A percentile compares a stretch with the other conserved stretches of the same genome.
Conservation (phyloP, 2,113 vertebrate species). For the Phyllostomus discolor region DNA sequence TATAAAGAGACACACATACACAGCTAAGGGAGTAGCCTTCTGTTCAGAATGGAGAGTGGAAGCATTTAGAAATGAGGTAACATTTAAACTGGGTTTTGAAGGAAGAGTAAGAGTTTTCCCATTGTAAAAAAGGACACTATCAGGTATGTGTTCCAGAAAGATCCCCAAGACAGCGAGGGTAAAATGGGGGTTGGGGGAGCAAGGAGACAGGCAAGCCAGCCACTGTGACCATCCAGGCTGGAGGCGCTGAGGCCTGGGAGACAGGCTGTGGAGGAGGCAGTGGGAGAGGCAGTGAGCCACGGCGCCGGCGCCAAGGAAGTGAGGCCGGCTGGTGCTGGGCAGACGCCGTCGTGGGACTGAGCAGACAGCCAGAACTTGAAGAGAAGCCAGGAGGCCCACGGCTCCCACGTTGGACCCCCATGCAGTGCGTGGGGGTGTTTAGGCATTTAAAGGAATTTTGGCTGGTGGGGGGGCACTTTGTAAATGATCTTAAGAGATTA, state of each 20-base stretch:
- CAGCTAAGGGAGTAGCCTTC: neutral
- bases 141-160: neutral
- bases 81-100: neutral
- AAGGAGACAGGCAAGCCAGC: neutral
- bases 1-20: neutral
- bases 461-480: neutral
- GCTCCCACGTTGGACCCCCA: neutral
- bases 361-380: neutral
- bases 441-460: neutral
- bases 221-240: rapidly evolving
- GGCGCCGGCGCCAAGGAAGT: neutral
- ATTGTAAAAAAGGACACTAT: neutral
- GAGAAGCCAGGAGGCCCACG: neutral
- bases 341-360: neutral
- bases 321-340: neutral
- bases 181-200: rapidly evolving
- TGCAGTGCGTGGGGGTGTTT: rapidly evolving
- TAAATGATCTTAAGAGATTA: neutral
- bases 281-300: rapidly evolving
- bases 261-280: rapidly evolving
- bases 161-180: neutral
- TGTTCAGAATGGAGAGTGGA: neutral
- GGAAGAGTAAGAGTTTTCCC: neutral
- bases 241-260: neutral
- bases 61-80: neutral